A percentile compares a stretch with the other conserved stretches of the same genome.
Evolutionary conservation across 1,140 invertebrate genomes (phyloP).

Genomic region (Lycorma delicatula): DNA sequence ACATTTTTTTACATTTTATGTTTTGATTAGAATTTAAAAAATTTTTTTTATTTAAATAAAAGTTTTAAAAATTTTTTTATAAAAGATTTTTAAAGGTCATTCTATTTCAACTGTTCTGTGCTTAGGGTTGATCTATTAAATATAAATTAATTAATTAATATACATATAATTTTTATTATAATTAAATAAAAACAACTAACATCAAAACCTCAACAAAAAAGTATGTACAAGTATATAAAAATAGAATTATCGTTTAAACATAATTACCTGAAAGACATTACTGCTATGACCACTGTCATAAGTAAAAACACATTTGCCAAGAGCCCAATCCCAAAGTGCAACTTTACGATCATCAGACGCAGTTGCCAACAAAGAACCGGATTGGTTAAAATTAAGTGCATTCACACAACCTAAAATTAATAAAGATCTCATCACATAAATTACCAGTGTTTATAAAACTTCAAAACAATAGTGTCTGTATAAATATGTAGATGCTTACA

Average conservation of each 20-base stretch:
- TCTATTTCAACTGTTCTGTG: no score
- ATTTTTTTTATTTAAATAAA: no score
- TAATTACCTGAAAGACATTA: slow-evolving; percentile 80
- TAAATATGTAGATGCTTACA: no score
- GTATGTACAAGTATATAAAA: neutral
- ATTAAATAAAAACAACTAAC: slow-evolving; percentile 4
- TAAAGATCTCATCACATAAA: slow-evolving; percentile 10
- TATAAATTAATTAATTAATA: no score
- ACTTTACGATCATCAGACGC: slow-evolving; percentile 85
- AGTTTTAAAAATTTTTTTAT: no score
- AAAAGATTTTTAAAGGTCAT: no score
- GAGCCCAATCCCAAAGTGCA: slow-evolving; percentile 85
- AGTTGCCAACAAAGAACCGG: slow-evolving; percentile 67
- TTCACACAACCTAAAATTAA: slow-evolving; percentile 71
- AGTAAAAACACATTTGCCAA: slow-evolving; percentile 49
- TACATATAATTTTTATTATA: neutral
- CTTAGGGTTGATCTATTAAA: no score
- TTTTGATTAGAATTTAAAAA: no score
- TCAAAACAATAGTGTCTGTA: no score
- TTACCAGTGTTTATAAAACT: slow-evolving; percentile 7
- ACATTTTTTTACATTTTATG: no score
- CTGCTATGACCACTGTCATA: slow-evolving; percentile 71
- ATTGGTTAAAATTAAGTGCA: slow-evolving; percentile 78
- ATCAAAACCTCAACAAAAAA: neutral
- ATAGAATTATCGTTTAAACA: neutral